Percentiles rank a stretch among this genome's conserved stretches.
These are phyloP conservation scores for Orientallactaga sibirica DNA, from an alignment of 2,797 vertebrate species.

Conservation along the genomic window DNA sequence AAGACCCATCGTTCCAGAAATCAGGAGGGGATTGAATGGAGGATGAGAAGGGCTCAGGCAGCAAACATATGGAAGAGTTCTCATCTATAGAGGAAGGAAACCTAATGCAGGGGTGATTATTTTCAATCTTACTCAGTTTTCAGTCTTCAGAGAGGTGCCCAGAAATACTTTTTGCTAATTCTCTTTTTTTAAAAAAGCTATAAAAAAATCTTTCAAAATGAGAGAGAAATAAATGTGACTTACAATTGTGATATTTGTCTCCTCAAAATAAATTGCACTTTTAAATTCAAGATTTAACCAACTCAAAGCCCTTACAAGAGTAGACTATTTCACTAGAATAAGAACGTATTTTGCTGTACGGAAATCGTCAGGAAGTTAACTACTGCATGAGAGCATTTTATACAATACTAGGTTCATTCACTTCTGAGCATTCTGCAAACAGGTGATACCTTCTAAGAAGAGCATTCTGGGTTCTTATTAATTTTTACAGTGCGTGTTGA, in stretches of 20 bases:
- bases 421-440: slow-evolving; percentile 77
- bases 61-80: slow-evolving; percentile 80
- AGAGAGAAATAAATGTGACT: slow-evolving; percentile 80
- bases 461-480: slow-evolving; percentile 20
- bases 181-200: slow-evolving; percentile 73
- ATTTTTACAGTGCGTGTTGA: slow-evolving; percentile 66
- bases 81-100: slow-evolving; percentile 74
- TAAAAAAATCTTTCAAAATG: slow-evolving; percentile 77
- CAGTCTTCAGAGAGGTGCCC: slow-evolving; percentile 77
- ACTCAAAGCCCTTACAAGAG: slow-evolving; percentile 47
- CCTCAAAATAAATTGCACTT: slow-evolving; percentile 79
- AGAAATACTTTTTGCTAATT: slow-evolving; percentile 87
- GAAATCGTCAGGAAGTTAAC: slow-evolving; percentile 68
- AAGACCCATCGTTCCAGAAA: slow-evolving; percentile 68
- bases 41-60: slow-evolving; percentile 61
- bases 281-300: slow-evolving; percentile 53
- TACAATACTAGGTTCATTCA: slow-evolving; percentile 71
- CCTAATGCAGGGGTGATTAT: slow-evolving; percentile 83
- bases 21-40: slow-evolving; percentile 33
- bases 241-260: slow-evolving; percentile 46
- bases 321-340: slow-evolving; percentile 48
- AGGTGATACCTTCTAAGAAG: slow-evolving; percentile 63
- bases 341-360: neutral
- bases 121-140: slow-evolving; percentile 86
- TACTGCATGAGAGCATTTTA: slow-evolving; percentile 51